Evolutionary conservation across 2,113 vertebrate species (phyloP), one percentile per base, ranked within the genome.

Genomic region (Takifugu flavidus): DNA sequence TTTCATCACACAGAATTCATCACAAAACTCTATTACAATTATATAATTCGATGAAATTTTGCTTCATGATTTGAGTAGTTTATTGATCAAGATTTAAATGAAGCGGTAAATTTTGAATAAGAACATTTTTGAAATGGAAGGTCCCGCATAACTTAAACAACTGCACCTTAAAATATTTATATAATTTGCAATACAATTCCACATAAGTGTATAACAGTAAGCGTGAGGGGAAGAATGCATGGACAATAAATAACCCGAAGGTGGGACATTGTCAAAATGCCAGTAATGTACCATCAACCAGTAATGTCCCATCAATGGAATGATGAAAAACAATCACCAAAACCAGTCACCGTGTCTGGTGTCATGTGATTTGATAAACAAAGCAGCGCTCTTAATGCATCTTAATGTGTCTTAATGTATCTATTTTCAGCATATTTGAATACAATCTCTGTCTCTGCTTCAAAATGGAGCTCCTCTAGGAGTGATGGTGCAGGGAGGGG

Each of bases 301-400:
- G 20, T 20, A 20, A 20, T 20, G 20, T 20, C 20, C 20, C 20
- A 20, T 20, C 51, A 60, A 56, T 59, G 52, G 47, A 62, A 31
- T 13, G 14, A 25, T 27, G 59, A 70, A 51, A 67, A 13, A 3
- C 53, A 55, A 73, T 70, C 60, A 64, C 70, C 49, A 60, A 76
- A 80, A 61, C 25, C 70, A 65, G 55, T 46, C 56, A 34, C 44
- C 11, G 4, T 49, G 63, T 64, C 56, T 34, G 51, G 34, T 12
- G 29, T 62, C 49, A 45, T 44, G 47, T 39, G 44, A 43, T 34
- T 7, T 43, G 27, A 59, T 29, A 13, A 58, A 66, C 8, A 15
- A 28, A 64, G 31, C 29, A 54, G 26, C 49, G 44, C 58, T 56
- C 25, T 29, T 49, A 27, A 46, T 44, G 26, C 51, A 29, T 13